Evolutionary conservation across 92 coral and sea anemone genomes (phyloP).

Genomic region (Virgularia gustaviana): DNA sequence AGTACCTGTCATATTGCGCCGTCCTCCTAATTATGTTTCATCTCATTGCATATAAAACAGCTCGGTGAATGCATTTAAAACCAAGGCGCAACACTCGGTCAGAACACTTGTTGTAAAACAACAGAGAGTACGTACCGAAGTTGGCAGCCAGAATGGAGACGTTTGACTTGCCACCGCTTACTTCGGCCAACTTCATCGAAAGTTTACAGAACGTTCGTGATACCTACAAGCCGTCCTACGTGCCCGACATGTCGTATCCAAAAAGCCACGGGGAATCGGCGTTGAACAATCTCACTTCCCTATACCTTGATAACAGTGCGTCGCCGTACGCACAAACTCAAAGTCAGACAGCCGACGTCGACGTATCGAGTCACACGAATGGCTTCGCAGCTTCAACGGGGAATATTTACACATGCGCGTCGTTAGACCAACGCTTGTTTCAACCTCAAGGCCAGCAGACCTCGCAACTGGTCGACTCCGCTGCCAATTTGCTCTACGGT

Average conservation of each 20-base stretch:
- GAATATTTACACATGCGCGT: conserved; percentile 19
- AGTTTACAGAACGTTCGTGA: conserved; percentile 25
- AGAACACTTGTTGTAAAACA: no score
- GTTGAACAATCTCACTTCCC: conserved; percentile 5
- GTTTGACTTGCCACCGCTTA: conserved; percentile 27
- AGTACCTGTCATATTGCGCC: conserved; percentile 32
- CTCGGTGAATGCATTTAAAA: conserved; percentile 1
- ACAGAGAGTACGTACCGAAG: no score
- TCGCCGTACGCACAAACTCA: conserved; percentile 1
- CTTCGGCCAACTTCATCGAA: conserved; percentile 12
- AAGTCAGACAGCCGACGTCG: conserved; percentile 26
- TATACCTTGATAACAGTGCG: conserved; percentile 10
- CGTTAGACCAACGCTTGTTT: conserved; percentile 31
- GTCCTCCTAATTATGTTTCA: conserved; percentile 31
- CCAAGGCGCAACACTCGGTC: no score
- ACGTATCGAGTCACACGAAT: conserved; percentile 1
- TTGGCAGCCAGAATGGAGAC: conserved; percentile 10
- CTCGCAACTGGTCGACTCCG: neutral
- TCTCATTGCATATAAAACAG: conserved; percentile 18
- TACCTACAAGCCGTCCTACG: conserved; percentile 25
- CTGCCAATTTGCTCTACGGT: neutral
- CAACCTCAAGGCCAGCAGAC: conserved; percentile 10
- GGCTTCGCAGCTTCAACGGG: conserved; percentile 13
- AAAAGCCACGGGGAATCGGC: conserved; percentile 24
- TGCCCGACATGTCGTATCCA: conserved; percentile 20